Evolutionary conservation across 2,113 vertebrate genomes (phyloP).

Genomic region (Pristiophorus japonicus): DNA sequence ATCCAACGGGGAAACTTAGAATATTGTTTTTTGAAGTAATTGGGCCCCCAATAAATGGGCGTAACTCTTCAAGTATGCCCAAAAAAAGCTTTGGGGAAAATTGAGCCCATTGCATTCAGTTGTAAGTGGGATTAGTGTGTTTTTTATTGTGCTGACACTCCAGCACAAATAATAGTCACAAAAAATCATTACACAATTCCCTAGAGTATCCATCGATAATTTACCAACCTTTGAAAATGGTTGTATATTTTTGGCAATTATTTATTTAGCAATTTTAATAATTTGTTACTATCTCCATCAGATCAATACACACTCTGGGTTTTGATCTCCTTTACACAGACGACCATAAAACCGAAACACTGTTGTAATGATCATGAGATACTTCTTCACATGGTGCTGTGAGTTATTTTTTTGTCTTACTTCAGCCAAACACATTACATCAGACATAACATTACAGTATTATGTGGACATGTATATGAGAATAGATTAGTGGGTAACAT

Average conservation of each 20-base stretch:
- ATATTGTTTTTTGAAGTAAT: too few relatives aligned
- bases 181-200: background rate
- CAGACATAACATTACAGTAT: background rate
- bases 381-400: background rate
- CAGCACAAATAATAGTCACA: background rate
- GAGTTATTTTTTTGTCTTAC: background rate
- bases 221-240: background rate
- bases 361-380: background rate
- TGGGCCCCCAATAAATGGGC: too few relatives aligned
- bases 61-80: too few relatives aligned
- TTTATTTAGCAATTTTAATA: background rate
- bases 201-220: background rate
- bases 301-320: background rate
- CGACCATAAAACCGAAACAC: background rate
- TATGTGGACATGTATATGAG: background rate
- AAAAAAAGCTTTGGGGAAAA: too few relatives aligned
- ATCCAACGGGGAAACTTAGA: too few relatives aligned
- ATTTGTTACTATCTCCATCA: background rate
- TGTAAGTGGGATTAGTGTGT: background rate
- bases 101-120: too few relatives aligned
- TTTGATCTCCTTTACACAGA: background rate
- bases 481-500: background rate
- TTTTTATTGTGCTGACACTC: background rate
- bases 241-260: background rate
- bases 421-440: background rate